Evolutionary conservation across 2,888 invertebrate genomes (phyloP).

Genomic region (Tipula confusa): DNA sequence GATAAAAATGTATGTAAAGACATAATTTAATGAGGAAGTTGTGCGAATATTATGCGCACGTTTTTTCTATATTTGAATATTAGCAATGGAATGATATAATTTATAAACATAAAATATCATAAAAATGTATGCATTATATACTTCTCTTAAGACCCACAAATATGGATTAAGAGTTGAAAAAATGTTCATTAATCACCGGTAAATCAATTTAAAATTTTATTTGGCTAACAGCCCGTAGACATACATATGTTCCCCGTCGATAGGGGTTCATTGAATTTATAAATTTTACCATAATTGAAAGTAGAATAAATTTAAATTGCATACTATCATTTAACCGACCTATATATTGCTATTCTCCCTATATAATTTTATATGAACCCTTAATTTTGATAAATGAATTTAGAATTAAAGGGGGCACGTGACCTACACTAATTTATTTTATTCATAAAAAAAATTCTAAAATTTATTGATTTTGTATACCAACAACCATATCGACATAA

Average conservation of each 20-base stretch:
- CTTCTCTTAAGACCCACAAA: not conserved
- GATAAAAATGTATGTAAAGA: not conserved
- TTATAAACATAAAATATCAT: not conserved
- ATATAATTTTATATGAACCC: not conserved
- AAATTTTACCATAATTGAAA: not conserved
- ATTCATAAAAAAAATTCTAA: not conserved
- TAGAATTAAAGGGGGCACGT: not conserved
- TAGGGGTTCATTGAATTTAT: not conserved
- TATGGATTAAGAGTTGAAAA: not conserved
- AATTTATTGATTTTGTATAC: not conserved
- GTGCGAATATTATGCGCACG: not conserved
- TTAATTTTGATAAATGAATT: not conserved
- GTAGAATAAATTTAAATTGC: not conserved
- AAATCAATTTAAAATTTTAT: not conserved
- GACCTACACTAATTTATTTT: slow-evolving; percentile 3
- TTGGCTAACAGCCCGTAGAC: not conserved
- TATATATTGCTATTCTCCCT: not conserved
- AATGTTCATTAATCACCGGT: no score
- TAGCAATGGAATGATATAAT: not conserved
- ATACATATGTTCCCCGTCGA: not conserved
- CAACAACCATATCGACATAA: not conserved
- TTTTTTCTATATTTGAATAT: not conserved
- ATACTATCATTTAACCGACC: not conserved
- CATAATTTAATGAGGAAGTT: not conserved
- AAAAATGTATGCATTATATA: not conserved